Evolutionary conservation across 2,797 vertebrate species (phyloP).

Genomic region (Gymnodraco acuticeps): DNA sequence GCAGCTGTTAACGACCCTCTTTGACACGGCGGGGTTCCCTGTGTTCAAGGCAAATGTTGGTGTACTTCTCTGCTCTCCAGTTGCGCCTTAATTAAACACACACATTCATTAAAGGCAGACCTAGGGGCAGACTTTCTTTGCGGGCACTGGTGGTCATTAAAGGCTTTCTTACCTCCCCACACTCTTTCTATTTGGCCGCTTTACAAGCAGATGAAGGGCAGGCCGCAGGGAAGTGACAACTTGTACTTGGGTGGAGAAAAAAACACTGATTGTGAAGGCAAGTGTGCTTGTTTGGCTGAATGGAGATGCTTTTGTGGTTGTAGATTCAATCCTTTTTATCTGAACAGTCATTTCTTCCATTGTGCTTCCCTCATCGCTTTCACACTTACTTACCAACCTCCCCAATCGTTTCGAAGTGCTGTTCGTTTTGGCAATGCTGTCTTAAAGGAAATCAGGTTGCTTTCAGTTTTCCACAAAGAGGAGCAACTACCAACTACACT

Average conservation of each 20-base stretch:
- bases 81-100: slow-evolving; percentile 82
- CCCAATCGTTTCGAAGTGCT: no score
- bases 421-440: no score
- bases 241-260: slow-evolving; percentile 14
- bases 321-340: background rate
- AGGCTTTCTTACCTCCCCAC: slow-evolving; percentile 60
- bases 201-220: slow-evolving; percentile 71
- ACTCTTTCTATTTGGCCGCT: slow-evolving; percentile 59
- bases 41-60: slow-evolving; percentile 76
- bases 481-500: no score
- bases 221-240: slow-evolving; percentile 47
- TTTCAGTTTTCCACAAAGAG: no score
- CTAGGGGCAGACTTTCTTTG: slow-evolving; percentile 77
- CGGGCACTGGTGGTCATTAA: slow-evolving; percentile 75
- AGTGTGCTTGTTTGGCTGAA: background rate
- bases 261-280: background rate
- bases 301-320: background rate
- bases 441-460: no score
- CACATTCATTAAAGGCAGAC: slow-evolving; percentile 80
- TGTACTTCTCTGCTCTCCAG: slow-evolving; percentile 71
- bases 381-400: background rate
- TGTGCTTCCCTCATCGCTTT: background rate
- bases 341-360: background rate
- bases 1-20: slow-evolving; percentile 80
- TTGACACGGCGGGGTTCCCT: slow-evolving; percentile 70